Percentiles rank a stretch among this genome's conserved stretches.
These are phyloP conservation scores for Proales similis DNA, from an alignment of 1,140 invertebrate genomes.

Conservation along the genomic window DNA sequence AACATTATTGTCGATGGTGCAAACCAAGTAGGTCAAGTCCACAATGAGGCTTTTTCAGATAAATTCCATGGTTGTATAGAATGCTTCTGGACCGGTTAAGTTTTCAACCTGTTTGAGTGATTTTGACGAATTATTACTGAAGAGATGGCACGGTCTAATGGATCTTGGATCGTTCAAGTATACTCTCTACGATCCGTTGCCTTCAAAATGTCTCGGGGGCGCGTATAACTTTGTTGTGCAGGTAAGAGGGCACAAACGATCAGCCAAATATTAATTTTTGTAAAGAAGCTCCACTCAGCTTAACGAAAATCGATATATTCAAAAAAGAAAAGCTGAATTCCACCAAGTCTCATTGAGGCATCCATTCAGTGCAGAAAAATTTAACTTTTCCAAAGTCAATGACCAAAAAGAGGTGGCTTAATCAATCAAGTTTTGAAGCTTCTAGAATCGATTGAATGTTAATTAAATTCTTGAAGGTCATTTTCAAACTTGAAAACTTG, in stretches of 20 bases:
- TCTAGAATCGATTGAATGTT: background rate
- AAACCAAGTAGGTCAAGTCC: too few species aligned
- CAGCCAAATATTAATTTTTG: background rate
- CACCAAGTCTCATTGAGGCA: background rate
- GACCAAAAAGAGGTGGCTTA: background rate
- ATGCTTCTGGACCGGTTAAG: background rate
- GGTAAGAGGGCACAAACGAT: background rate
- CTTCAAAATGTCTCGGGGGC: background rate
- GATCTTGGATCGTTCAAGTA: conserved; percentile 12
- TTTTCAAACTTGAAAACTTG: background rate
- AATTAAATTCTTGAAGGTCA: conserved; percentile 1
- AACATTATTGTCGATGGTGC: too few species aligned
- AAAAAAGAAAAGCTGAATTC: conserved; percentile 19
- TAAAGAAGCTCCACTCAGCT: conserved; percentile 13
- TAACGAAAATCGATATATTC: conserved; percentile 14
- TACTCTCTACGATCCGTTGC: background rate
- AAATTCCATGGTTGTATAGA: too few species aligned
- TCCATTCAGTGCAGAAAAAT: conserved; percentile 3
- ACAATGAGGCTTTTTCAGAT: too few species aligned
- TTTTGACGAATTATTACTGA: background rate
- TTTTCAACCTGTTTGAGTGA: background rate
- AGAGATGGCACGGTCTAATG: conserved; percentile 1
- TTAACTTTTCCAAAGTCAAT: conserved; percentile 30
- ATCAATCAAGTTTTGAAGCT: background rate
- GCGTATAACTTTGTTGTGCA: background rate